phyloP scores from a whole-genome alignment of 1,140 invertebrate genomes.

The Eupristina koningsbergeri region DNA sequence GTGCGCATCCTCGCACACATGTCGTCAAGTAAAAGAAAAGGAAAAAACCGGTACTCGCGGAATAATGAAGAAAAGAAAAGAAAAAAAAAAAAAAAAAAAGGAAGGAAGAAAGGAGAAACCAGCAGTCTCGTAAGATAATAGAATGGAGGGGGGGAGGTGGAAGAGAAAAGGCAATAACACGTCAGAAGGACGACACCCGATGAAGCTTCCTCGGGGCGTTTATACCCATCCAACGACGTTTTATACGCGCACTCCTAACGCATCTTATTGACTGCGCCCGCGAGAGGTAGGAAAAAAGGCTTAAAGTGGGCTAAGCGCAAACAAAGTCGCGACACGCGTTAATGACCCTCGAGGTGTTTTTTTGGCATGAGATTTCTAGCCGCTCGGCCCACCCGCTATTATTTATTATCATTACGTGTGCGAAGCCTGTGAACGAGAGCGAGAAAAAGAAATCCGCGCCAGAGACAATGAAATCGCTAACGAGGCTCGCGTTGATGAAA shows the following conservation, averaged over 20 bases:
- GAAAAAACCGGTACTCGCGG: background rate
- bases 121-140: background rate
- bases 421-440: too few relatives aligned
- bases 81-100: background rate
- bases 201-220: background rate
- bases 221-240: too few relatives aligned
- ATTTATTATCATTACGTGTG: too few relatives aligned
- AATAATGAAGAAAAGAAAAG: background rate
- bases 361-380: too few relatives aligned
- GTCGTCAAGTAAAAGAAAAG: background rate
- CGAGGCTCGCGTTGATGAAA: background rate
- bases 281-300: too few relatives aligned
- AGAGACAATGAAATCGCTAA: background rate
- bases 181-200: too few relatives aligned
- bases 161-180: background rate
- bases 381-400: too few relatives aligned
- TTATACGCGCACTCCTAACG: too few relatives aligned
- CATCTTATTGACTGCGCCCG: too few relatives aligned
- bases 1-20: background rate
- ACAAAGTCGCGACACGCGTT: background rate
- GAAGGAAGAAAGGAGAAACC: too few relatives aligned
- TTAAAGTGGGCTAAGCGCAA: background rate
- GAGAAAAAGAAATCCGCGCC: background rate
- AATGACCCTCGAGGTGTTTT: background rate
- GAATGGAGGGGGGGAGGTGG: background rate